A percentile compares a stretch with the other conserved stretches of the same genome.
Evolutionary conservation across 2,888 invertebrate species (phyloP).

Genomic region (Girardia tigrina): DNA sequence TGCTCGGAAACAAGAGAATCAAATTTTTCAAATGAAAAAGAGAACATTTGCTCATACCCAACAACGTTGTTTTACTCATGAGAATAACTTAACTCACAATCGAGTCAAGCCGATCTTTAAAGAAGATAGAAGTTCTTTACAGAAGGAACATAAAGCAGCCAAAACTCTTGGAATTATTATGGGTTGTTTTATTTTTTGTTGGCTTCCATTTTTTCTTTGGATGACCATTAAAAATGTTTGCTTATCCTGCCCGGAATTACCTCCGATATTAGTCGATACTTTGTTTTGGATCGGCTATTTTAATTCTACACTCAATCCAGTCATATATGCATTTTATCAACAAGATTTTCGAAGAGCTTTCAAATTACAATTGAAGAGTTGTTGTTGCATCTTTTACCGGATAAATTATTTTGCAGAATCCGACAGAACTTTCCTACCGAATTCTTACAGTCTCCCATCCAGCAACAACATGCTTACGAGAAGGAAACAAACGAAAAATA

Average conservation of each 20-base stretch:
- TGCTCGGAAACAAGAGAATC: slow-evolving; percentile 46
- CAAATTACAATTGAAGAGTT: slow-evolving; percentile 53
- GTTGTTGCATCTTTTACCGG: slow-evolving; percentile 15
- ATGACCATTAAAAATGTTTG: slow-evolving; percentile 76
- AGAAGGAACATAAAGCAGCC: slow-evolving; percentile 59
- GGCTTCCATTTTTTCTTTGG: slow-evolving; percentile 84
- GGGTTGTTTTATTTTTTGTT: slow-evolving; percentile 90
- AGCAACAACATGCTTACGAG: not conserved
- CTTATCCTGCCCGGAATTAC: slow-evolving; percentile 61
- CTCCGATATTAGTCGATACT: slow-evolving; percentile 71
- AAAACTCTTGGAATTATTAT: slow-evolving; percentile 88
- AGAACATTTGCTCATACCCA: slow-evolving; percentile 24
- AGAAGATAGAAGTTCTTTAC: slow-evolving; percentile 39
- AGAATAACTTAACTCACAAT: not conserved
- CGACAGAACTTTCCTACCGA: not conserved
- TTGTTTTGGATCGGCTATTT: slow-evolving; percentile 98
- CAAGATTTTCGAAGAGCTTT: slow-evolving; percentile 93
- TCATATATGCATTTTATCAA: slow-evolving; percentile 88
- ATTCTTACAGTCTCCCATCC: not conserved
- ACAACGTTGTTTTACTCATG: not conserved
- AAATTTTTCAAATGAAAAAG: slow-evolving; percentile 38
- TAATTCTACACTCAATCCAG: slow-evolving; percentile 87
- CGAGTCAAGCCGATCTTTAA: not conserved
- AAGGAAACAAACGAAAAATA: not conserved
- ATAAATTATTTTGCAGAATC: not conserved